Evolutionary conservation across 2,888 invertebrate species (phyloP).

Genomic region (Lamproptera curius): DNA sequence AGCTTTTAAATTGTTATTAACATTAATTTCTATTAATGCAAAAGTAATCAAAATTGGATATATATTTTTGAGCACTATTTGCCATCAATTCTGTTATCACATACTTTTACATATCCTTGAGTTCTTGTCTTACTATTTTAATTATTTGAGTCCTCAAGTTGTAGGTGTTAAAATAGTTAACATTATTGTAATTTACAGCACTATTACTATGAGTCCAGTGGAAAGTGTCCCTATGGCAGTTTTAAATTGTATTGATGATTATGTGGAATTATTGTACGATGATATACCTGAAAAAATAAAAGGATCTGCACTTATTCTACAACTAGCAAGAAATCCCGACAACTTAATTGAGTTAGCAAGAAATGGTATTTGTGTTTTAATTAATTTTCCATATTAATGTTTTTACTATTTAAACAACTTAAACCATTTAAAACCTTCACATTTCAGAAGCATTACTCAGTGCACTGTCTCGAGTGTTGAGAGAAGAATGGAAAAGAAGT

Average conservation of each 20-base stretch:
- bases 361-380: conserved; percentile 83
- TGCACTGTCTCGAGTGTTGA: conserved; percentile 94
- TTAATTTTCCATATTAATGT: background rate
- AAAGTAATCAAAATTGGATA: too few relatives aligned
- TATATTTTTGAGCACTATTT: too few relatives aligned
- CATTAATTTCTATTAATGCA: too few relatives aligned
- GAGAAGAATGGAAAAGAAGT: conserved; percentile 98
- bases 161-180: background rate
- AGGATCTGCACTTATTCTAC: conserved; percentile 93
- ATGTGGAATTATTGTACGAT: conserved; percentile 97
- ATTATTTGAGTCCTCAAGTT: too few relatives aligned
- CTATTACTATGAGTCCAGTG: conserved; percentile 60
- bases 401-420: background rate
- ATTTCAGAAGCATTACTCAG: conserved; percentile 92
- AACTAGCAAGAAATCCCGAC: conserved; percentile 94
- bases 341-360: conserved; percentile 95
- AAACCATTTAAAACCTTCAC: background rate
- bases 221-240: conserved; percentile 80
- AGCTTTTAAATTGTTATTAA: too few relatives aligned
- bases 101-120: background rate
- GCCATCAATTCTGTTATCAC: too few relatives aligned
- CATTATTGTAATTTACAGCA: conserved; percentile 2
- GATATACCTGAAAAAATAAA: conserved; percentile 94
- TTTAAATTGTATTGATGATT: conserved; percentile 93
- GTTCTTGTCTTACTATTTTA: background rate